These are phyloP conservation scores for Micronycteris hirsuta DNA, from an alignment of 2,113 vertebrate genomes.

Conservation along the genomic window DNA sequence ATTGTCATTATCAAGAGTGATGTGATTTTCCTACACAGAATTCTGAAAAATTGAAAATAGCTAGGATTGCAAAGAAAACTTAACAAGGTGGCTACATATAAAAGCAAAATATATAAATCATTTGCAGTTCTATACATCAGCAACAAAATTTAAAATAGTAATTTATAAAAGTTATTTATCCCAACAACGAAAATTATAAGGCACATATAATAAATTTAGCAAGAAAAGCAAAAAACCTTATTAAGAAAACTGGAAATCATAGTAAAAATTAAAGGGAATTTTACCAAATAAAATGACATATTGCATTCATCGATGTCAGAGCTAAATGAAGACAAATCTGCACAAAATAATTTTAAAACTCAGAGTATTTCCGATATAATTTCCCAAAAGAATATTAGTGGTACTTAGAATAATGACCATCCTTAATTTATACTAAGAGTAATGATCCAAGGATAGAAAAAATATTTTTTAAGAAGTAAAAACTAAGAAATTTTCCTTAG, in stretches of 20 bases:
- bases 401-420: background rate
- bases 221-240: background rate
- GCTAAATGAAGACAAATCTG: background rate
- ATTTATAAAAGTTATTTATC: background rate
- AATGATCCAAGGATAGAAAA: background rate
- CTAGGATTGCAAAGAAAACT: background rate
- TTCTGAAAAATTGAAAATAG: background rate
- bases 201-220: background rate
- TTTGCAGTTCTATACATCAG: background rate
- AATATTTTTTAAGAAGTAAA: background rate
- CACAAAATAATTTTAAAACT: slow-evolving; percentile 11
- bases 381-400: background rate
- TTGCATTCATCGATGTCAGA: background rate
- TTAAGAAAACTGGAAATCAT: background rate
- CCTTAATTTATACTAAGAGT: background rate
- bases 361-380: background rate
- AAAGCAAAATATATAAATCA: background rate
- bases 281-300: background rate
- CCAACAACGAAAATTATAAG: background rate
- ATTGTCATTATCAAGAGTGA: background rate
- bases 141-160: background rate
- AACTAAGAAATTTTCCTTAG: background rate
- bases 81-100: background rate
- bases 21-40: background rate
- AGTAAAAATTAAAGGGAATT: background rate